A percentile compares a stretch with the other conserved stretches of the same genome.
Conservation (phyloP, 2,797 vertebrate species). For the Pseudochromis fuscus region DNA sequence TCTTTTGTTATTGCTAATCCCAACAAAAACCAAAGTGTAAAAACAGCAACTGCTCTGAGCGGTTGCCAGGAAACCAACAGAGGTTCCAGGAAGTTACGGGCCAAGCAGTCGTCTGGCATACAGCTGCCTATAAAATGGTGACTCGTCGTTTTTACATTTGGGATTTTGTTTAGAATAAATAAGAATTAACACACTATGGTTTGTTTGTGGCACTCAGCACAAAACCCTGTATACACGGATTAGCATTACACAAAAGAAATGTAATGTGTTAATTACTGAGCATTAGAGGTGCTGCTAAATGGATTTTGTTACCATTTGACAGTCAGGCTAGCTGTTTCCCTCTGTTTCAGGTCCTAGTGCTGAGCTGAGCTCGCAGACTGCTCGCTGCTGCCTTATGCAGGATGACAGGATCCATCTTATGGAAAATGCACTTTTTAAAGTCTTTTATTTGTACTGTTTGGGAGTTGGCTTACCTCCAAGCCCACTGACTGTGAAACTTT, state of each 20-base stretch:
- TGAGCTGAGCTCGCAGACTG: too few species aligned
- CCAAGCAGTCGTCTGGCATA: background rate
- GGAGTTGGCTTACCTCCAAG: too few species aligned
- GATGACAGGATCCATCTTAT: too few species aligned
- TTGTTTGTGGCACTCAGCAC: background rate
- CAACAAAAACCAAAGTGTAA: conserved; percentile 8
- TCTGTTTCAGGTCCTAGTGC: too few species aligned
- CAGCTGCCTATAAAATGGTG: background rate
- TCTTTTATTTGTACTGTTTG: too few species aligned
- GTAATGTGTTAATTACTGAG: background rate
- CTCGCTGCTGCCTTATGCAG: too few species aligned
- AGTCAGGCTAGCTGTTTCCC: too few species aligned
- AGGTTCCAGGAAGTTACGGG: background rate
- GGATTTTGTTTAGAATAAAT: background rate
- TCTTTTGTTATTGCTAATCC: conserved; percentile 8
- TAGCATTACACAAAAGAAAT: background rate
- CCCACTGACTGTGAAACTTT: too few species aligned
- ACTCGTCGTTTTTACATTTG: background rate
- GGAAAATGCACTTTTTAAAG: too few species aligned
- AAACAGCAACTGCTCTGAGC: background rate
- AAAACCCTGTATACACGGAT: background rate
- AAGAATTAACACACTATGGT: background rate
- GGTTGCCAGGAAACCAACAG: conserved; percentile 7
- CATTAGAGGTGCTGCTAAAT: background rate
- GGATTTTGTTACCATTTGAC: background rate